These are phyloP conservation scores for Caenorhabditis elegans DNA, from an alignment of 1,140 invertebrate genomes.

Conservation along the genomic window WBcel235 BX284604.4:11226501-11227000, in stretches of 20 bases:
- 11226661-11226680: too few species aligned
- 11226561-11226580: too few species aligned
- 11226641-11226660: too few species aligned
- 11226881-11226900: not conserved
- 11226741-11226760: not conserved
- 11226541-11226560: too few species aligned
- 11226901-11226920: not conserved
- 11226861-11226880: not conserved
- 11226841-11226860: not conserved
- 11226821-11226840: not conserved
- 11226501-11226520: slow-evolving; percentile 2
- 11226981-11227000: slow-evolving; percentile 8
- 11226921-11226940: not conserved
- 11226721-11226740: not conserved
- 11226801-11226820: not conserved
- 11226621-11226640: too few species aligned
- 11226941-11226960: not conserved
- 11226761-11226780: slow-evolving; percentile 28
- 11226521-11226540: not conserved
- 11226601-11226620: too few species aligned
- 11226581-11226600: too few species aligned
- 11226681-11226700: not conserved
- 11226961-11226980: not conserved
- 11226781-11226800: slow-evolving; percentile 15
- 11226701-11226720: not conserved